A percentile compares a stretch with the other conserved stretches of the same genome.
Conservation (phyloP, 2,888 invertebrate genomes). For the Volucella bombylans region DNA sequence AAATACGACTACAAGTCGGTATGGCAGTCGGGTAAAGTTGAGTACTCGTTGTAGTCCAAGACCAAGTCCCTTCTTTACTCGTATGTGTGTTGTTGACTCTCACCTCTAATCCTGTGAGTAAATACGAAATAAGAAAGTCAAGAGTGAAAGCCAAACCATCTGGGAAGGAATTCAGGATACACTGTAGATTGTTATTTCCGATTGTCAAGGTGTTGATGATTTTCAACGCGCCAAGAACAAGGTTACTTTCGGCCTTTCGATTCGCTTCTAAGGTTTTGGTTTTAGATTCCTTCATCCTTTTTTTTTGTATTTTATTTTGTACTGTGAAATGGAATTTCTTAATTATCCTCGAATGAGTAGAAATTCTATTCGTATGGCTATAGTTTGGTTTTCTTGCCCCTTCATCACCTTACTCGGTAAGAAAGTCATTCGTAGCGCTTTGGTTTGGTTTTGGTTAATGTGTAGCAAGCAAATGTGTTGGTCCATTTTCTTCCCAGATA, state of each 20-base stretch:
- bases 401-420: neutral
- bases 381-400: too few species aligned
- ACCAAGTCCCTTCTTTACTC: conserved; percentile 3
- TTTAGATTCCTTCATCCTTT: neutral
- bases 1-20: neutral
- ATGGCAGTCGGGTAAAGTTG: neutral
- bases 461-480: neutral
- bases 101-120: conserved; percentile 51
- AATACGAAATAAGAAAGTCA: conserved; percentile 16
- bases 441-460: conserved; percentile 14
- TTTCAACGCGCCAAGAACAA: conserved; percentile 43
- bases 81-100: conserved; percentile 43
- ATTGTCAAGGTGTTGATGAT: conserved; percentile 69
- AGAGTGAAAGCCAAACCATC: conserved; percentile 9
- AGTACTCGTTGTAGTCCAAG: neutral
- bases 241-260: conserved; percentile 42
- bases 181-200: conserved; percentile 64
- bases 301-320: conserved; percentile 9
- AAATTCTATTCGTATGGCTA: conserved; percentile 35
- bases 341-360: conserved; percentile 67
- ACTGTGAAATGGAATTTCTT: conserved; percentile 65
- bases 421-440: conserved; percentile 53
- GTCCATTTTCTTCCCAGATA: conserved; percentile 38
- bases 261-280: conserved; percentile 16
- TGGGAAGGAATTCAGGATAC: conserved; percentile 33